Evolutionary conservation across 2,113 vertebrate species (phyloP).

Genomic region (Vombatus ursinus): DNA sequence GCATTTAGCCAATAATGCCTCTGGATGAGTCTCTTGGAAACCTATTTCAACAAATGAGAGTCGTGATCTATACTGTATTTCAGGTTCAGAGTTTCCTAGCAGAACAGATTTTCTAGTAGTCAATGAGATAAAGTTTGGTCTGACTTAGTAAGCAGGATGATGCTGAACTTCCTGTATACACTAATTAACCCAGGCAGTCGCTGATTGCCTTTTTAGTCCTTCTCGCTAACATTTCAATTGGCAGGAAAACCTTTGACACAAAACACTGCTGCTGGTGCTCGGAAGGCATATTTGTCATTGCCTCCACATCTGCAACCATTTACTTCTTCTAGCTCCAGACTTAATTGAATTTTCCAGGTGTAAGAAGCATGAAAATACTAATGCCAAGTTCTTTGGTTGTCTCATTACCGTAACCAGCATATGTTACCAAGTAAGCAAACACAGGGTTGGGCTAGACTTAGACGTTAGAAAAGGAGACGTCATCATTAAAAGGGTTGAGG

Average conservation of each 20-base stretch:
- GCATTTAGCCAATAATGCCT: slow-evolving; percentile 37
- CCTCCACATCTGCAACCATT: slow-evolving; percentile 17
- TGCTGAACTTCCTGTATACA: slow-evolving; percentile 17
- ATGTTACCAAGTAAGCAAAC: slow-evolving; percentile 24
- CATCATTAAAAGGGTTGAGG: slow-evolving; percentile 12
- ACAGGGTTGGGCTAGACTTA: background rate
- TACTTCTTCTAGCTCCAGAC: slow-evolving; percentile 52
- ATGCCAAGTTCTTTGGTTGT: slow-evolving; percentile 41
- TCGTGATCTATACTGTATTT: background rate
- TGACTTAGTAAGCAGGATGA: slow-evolving; percentile 34
- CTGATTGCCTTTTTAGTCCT: background rate
- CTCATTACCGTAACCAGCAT: slow-evolving; percentile 18
- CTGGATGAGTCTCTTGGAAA: background rate
- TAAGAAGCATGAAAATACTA: slow-evolving; percentile 54
- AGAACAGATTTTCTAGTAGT: slow-evolving; percentile 31
- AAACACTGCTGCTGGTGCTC: background rate
- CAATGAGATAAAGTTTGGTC: slow-evolving; percentile 44
- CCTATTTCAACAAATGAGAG: slow-evolving; percentile 55
- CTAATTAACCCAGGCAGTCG: slow-evolving; percentile 34
- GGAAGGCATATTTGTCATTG: slow-evolving; percentile 25
- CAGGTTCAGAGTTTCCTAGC: slow-evolving; percentile 13
- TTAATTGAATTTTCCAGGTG: slow-evolving; percentile 48
- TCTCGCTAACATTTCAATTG: slow-evolving; percentile 39
- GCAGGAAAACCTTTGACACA: slow-evolving; percentile 23
- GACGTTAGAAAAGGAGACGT: slow-evolving; percentile 13